phyloP scores from a whole-genome alignment of 2,797 vertebrate species.

The Dallia pectoralis region DNA sequence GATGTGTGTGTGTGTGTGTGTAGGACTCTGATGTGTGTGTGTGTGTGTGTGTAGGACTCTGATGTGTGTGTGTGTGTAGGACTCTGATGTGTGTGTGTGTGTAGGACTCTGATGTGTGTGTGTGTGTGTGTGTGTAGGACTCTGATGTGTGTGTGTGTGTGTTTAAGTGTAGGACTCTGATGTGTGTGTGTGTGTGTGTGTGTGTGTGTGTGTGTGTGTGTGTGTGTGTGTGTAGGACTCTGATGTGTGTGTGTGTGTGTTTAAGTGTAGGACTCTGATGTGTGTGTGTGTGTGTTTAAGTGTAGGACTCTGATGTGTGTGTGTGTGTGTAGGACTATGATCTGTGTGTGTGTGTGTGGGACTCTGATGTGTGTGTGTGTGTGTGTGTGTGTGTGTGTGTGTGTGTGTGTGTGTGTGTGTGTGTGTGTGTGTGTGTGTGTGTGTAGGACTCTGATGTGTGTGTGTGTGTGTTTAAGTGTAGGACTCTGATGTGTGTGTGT shows the following conservation, averaged over 20 bases:
- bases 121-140: too few relatives aligned
- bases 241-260: constrained; percentile 24
- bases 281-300: constrained; percentile 18
- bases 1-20: constrained; percentile 25
- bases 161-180: too few relatives aligned
- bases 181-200: not conserved
- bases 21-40: constrained; percentile 15
- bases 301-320: not conserved
- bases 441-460: not conserved
- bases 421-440: constrained; percentile 18
- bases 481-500: constrained; percentile 22
- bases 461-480: constrained; percentile 23
- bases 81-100: constrained; percentile 25
- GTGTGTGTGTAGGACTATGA: constrained; percentile 29
- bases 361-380: constrained; percentile 7
- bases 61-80: constrained; percentile 4
- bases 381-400: not conserved
- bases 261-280: not conserved
- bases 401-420: constrained; percentile 23
- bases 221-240: constrained; percentile 26
- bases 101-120: constrained; percentile 19
- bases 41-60: constrained; percentile 23
- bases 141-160: constrained; percentile 10
- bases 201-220: too few relatives aligned
- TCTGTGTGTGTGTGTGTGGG: too few relatives aligned